phyloP scores from a whole-genome alignment of 2,888 invertebrate genomes.

The Drosophila meridiana region DNA sequence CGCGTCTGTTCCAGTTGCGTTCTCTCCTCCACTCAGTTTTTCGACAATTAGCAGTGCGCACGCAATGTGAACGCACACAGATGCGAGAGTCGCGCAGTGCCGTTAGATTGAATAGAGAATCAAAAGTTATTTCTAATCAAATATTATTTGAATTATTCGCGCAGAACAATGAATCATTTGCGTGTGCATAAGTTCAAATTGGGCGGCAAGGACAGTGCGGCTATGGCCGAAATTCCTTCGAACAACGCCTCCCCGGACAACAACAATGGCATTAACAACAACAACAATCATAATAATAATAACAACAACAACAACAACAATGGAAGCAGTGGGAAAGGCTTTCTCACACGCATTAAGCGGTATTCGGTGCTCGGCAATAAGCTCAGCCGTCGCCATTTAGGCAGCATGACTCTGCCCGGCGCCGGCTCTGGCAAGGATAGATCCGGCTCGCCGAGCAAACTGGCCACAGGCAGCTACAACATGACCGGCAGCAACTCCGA shows the following conservation, averaged over 20 bases:
- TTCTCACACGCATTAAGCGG: conserved; percentile 83
- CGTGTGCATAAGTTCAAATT: conserved; percentile 79
- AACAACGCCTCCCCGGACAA: conserved; percentile 30
- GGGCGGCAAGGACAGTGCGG: conserved; percentile 58
- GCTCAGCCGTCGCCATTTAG: conserved; percentile 81
- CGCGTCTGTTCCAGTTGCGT: conserved; percentile 36
- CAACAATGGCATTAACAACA: conserved; percentile 55
- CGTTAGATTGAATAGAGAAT: conserved; percentile 16
- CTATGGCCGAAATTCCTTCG: conserved; percentile 36
- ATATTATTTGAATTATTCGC: conserved; percentile 9
- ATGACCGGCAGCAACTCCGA: conserved; percentile 84
- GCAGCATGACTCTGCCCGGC: conserved; percentile 68
- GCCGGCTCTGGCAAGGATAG: conserved; percentile 32
- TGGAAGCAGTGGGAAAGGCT: conserved; percentile 68
- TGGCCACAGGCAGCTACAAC: conserved; percentile 83
- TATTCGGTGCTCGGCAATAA: conserved; percentile 84
- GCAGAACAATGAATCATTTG: conserved; percentile 76
- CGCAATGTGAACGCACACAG: conserved; percentile 44
- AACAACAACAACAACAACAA: conserved; percentile 49
- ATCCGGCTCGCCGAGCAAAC: conserved; percentile 75
- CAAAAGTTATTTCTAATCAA: conserved; percentile 8
- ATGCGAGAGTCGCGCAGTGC: conserved; percentile 13
- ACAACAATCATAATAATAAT: conserved; percentile 24
- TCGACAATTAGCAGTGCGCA: conserved; percentile 50
- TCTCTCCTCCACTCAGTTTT: conserved; percentile 30